A percentile compares a stretch with the other conserved stretches of the same genome.
Conservation (phyloP, 2,113 vertebrate genomes). For the Mohoua ochrocephala region DNA sequence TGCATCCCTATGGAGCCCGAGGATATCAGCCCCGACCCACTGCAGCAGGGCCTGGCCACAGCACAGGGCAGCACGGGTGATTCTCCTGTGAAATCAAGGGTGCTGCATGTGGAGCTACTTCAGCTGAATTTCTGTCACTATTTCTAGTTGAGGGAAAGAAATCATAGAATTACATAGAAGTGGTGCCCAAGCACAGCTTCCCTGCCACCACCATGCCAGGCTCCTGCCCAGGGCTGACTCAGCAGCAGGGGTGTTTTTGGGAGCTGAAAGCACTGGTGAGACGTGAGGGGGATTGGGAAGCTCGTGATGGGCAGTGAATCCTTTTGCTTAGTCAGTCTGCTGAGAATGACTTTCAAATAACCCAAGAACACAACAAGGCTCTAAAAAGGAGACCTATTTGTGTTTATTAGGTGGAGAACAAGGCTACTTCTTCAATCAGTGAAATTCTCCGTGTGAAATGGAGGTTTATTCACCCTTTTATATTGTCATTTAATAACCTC, state of each 20-base stretch:
- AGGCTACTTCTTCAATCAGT: neutral
- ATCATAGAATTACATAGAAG: neutral
- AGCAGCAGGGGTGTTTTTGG: neutral
- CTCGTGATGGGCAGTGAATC: neutral
- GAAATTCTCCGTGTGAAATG: neutral
- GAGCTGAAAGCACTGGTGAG: neutral
- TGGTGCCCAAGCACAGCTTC: neutral
- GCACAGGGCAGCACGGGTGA: neutral
- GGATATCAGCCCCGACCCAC: neutral
- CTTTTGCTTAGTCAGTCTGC: neutral
- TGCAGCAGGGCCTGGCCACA: neutral
- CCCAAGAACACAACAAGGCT: neutral
- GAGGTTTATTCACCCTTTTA: conserved; percentile 3
- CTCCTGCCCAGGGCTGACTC: neutral
- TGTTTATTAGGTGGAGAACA: neutral
- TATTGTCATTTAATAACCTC: conserved; percentile 2
- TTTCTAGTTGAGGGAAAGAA: conserved; percentile 23
- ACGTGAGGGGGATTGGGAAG: neutral
- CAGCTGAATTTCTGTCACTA: conserved; percentile 7
- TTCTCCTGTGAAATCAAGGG: conserved; percentile 50
- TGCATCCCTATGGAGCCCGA: neutral
- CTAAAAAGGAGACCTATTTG: neutral
- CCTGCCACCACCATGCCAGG: neutral
- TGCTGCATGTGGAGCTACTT: neutral
- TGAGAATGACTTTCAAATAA: neutral